These are phyloP conservation scores for Euglossa dilemma DNA, from an alignment of 1,140 invertebrate species.

Conservation along the genomic window DNA sequence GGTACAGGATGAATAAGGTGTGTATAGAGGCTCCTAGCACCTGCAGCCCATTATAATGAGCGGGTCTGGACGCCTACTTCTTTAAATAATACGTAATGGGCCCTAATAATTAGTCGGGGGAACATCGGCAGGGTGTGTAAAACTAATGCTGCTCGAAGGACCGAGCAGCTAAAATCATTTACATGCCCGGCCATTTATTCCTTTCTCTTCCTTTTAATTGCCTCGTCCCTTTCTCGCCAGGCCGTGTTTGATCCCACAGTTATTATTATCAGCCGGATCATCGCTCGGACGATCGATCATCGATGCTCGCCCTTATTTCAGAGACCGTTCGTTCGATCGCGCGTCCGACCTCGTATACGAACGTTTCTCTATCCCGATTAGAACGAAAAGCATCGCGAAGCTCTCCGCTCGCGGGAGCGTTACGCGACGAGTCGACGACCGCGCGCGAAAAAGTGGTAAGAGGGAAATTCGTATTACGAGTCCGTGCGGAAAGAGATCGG, in stretches of 20 bases:
- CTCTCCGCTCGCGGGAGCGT: too few species aligned
- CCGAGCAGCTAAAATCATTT: constrained; percentile 63
- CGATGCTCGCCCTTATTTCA: constrained; percentile 11
- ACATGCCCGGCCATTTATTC: constrained; percentile 65
- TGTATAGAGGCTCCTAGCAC: constrained; percentile 69
- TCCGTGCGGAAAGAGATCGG: not conserved
- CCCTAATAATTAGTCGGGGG: constrained; percentile 71
- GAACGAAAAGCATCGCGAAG: too few species aligned
- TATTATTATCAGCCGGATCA: constrained; percentile 43
- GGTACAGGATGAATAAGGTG: constrained; percentile 65
- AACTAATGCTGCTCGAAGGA: constrained; percentile 63
- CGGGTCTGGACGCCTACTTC: constrained; percentile 59
- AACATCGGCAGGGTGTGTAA: constrained; percentile 60
- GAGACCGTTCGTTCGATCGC: constrained; percentile 11
- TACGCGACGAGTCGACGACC: too few species aligned
- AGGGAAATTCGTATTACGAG: constrained; percentile 12
- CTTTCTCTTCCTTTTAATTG: constrained; percentile 66
- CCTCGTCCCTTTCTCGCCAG: constrained; percentile 51
- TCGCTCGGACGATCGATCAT: constrained; percentile 35
- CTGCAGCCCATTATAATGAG: constrained; percentile 73
- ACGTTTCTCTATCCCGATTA: not conserved
- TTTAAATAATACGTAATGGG: constrained; percentile 74
- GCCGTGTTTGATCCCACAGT: constrained; percentile 29
- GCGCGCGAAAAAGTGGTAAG: not conserved
- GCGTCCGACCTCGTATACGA: not conserved